These are phyloP conservation scores for Nanger granti DNA, from an alignment of 2,113 vertebrate genomes.

Conservation along the genomic window DNA sequence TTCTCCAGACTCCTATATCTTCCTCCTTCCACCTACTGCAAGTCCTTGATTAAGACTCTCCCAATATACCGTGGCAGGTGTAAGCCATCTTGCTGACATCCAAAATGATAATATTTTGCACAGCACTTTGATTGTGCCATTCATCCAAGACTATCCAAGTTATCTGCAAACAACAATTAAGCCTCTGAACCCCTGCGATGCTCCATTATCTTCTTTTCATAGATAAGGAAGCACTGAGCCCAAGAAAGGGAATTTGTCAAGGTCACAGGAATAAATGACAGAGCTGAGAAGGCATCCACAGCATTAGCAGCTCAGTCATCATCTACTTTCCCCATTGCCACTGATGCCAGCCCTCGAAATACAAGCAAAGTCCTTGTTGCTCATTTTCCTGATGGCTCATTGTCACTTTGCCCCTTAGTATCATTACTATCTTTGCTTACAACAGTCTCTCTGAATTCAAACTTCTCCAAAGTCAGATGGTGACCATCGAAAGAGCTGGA, in stretches of 20 bases:
- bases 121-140: slow-evolving; percentile 48
- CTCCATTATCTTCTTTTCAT: slow-evolving; percentile 26
- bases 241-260: neutral
- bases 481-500: neutral
- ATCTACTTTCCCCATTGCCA: neutral
- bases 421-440: neutral
- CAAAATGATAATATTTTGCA: slow-evolving; percentile 53
- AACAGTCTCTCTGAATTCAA: slow-evolving; percentile 7
- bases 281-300: neutral
- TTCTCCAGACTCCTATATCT: neutral
- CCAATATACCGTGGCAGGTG: neutral
- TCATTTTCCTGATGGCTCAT: neutral
- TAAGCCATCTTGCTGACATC: slow-evolving; percentile 30
- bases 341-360: neutral
- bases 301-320: neutral
- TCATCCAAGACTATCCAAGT: slow-evolving; percentile 37
- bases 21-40: neutral
- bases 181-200: neutral
- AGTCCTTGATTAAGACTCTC: slow-evolving; percentile 4
- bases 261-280: neutral
- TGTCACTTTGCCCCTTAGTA: neutral
- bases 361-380: neutral
- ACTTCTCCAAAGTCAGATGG: slow-evolving; percentile 31
- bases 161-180: slow-evolving; percentile 47
- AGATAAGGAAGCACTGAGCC: neutral